A percentile compares a stretch with the other conserved stretches of the same genome.
Conservation (phyloP, 1,140 invertebrate genomes). For the Ceratoteleas bidentatus region DNA sequence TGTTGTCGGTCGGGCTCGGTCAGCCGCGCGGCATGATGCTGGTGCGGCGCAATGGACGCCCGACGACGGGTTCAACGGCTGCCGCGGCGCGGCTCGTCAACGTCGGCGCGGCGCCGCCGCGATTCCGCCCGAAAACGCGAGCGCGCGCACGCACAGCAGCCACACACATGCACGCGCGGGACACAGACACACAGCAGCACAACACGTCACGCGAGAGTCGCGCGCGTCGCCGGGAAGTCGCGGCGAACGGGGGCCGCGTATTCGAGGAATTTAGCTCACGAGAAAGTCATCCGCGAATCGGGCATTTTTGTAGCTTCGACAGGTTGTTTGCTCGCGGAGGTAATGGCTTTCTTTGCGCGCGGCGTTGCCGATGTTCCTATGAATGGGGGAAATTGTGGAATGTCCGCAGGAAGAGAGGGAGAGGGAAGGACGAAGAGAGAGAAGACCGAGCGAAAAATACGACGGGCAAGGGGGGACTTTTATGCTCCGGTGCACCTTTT, state of each 20-base stretch:
- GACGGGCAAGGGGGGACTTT: no score
- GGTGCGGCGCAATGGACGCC: slow-evolving; percentile 40
- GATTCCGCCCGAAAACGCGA: background rate
- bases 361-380: slow-evolving; percentile 62
- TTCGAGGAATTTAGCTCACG: slow-evolving; percentile 60
- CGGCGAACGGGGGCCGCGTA: slow-evolving; percentile 15
- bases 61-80: slow-evolving; percentile 32
- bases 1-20: slow-evolving; percentile 3
- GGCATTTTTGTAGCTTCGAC: slow-evolving; percentile 63
- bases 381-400: slow-evolving; percentile 64
- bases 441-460: slow-evolving; percentile 2
- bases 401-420: slow-evolving; percentile 55
- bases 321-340: slow-evolving; percentile 57
- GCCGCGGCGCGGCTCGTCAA: slow-evolving; percentile 33
- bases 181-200: slow-evolving; percentile 1
- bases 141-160: slow-evolving; percentile 1
- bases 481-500: no score
- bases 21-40: slow-evolving; percentile 7
- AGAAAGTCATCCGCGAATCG: slow-evolving; percentile 62
- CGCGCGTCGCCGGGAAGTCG: slow-evolving; percentile 12
- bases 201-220: background rate
- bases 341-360: slow-evolving; percentile 62
- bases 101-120: slow-evolving; percentile 2
- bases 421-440: slow-evolving; percentile 26
- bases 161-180: no score